Evolutionary conservation across 2,113 vertebrate species (phyloP).

Genomic region (Notarius quadriscutis): DNA sequence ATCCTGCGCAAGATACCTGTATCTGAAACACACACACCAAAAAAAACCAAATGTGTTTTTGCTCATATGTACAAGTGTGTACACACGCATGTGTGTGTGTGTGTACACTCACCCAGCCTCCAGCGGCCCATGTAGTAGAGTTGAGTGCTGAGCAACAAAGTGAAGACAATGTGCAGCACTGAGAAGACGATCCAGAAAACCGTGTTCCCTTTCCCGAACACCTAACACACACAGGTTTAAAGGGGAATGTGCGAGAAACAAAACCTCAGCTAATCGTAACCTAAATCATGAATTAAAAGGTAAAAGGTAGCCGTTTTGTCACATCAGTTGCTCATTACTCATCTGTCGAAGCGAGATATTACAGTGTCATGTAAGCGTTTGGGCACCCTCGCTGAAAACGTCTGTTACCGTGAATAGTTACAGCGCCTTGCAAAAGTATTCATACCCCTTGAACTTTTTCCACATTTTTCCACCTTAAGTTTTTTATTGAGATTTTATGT

Average conservation of each 20-base stretch:
- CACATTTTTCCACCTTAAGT: no score
- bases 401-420: no score
- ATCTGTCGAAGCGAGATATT: no score
- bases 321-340: not conserved
- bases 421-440: no score
- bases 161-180: constrained; percentile 89
- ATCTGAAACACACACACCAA: constrained; percentile 71
- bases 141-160: constrained; percentile 92
- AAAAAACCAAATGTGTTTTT: not conserved
- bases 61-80: not conserved
- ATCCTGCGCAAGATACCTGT: constrained; percentile 84
- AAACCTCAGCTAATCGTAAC: no score
- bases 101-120: constrained; percentile 76
- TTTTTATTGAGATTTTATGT: no score
- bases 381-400: no score
- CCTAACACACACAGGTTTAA: constrained; percentile 66
- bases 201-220: constrained; percentile 89
- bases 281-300: not conserved
- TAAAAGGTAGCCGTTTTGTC: not conserved
- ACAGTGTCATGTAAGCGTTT: no score
- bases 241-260: not conserved
- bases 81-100: not conserved
- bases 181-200: constrained; percentile 94
- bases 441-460: no score
- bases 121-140: constrained; percentile 98